These are phyloP conservation scores for Aleiodes testaceus DNA, from an alignment of 2,888 invertebrate species.

Conservation along the genomic window DNA sequence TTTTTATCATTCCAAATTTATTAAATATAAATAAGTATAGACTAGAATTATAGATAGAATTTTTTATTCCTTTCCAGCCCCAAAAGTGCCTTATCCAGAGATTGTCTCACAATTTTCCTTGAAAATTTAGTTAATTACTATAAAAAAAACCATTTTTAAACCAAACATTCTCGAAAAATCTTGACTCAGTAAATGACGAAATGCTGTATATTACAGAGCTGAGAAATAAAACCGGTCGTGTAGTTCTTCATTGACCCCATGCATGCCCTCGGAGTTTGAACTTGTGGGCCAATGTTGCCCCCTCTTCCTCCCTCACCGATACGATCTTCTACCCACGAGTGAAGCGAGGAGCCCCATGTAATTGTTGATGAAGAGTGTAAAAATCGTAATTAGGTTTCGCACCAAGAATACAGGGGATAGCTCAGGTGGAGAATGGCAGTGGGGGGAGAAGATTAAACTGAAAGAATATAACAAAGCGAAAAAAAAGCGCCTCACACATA, in stretches of 20 bases:
- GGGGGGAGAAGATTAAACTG: constrained; percentile 36
- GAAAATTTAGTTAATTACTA: too few relatives aligned
- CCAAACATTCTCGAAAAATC: not conserved
- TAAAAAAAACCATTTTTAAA: too few relatives aligned
- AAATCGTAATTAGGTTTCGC: constrained; percentile 56
- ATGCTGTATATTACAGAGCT: constrained; percentile 8
- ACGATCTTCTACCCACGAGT: constrained; percentile 34
- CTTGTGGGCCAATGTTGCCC: constrained; percentile 34
- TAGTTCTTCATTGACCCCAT: constrained; percentile 54
- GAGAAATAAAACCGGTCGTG: constrained; percentile 41
- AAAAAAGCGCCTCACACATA: constrained; percentile 10
- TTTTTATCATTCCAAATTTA: too few relatives aligned
- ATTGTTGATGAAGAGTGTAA: constrained; percentile 57
- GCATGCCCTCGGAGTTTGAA: constrained; percentile 51
- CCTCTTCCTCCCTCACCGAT: constrained; percentile 18
- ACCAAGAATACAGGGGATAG: constrained; percentile 37
- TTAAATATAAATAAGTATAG: too few relatives aligned
- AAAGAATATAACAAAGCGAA: constrained; percentile 28
- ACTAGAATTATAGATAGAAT: too few relatives aligned
- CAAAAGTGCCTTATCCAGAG: too few relatives aligned
- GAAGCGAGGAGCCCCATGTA: constrained; percentile 47
- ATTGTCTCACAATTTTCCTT: too few relatives aligned
- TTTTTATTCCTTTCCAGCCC: too few relatives aligned
- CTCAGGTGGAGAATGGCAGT: constrained; percentile 34
- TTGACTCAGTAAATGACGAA: not conserved